phyloP scores from a whole-genome alignment of 1,140 invertebrate genomes.

The Brachionus angularis region DNA sequence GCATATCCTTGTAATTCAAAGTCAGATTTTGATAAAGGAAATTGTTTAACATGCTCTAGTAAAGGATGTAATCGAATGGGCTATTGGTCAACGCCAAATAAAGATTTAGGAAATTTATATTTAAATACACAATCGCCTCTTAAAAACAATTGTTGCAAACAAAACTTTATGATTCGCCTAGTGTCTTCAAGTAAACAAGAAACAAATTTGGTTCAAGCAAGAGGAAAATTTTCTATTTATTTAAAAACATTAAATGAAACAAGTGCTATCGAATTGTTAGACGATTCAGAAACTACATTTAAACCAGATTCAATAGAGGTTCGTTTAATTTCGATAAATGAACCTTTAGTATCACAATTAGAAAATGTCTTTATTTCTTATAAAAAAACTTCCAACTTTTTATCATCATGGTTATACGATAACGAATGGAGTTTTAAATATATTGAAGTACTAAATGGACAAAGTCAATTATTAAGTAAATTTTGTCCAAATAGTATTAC shows the following conservation, averaged over 20 bases:
- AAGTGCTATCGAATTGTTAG: neutral
- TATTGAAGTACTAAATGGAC: neutral
- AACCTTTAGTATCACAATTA: neutral
- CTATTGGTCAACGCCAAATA: neutral
- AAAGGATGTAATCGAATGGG: slow-evolving; percentile 43
- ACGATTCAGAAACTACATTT: slow-evolving; percentile 11
- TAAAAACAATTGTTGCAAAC: neutral
- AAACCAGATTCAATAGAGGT: neutral
- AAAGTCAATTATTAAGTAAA: neutral
- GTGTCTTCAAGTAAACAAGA: neutral
- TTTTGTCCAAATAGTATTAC: neutral
- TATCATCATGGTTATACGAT: slow-evolving; percentile 14
- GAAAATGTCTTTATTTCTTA: neutral
- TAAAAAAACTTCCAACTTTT: neutral
- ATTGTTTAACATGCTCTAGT: neutral
- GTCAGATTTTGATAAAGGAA: slow-evolving; percentile 18
- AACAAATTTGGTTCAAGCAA: neutral
- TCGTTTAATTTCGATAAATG: neutral
- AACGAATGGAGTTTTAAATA: neutral
- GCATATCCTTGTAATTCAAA: neutral
- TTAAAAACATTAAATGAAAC: slow-evolving; percentile 5
- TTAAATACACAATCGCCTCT: slow-evolving; percentile 24
- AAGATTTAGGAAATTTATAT: slow-evolving; percentile 26
- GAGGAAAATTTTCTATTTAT: neutral
- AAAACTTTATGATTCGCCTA: neutral